Evolutionary conservation across 2,113 vertebrate genomes (phyloP).

Genomic region (Acanthisitta chloris): DNA sequence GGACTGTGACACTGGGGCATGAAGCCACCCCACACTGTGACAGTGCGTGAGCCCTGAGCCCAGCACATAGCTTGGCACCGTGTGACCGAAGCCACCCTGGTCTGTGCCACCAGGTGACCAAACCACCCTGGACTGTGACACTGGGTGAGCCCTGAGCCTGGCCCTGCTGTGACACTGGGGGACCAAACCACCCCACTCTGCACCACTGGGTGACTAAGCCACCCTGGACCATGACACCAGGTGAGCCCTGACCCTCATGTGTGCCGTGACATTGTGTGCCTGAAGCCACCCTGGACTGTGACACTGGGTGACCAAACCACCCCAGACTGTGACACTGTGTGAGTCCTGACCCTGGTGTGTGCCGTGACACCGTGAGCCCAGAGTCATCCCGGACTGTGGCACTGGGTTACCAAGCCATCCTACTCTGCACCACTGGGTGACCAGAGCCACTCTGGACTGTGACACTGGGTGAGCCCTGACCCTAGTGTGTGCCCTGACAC

Average conservation of each 20-base stretch:
- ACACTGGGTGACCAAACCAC: not conserved
- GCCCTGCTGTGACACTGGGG: not conserved
- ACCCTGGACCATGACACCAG: not conserved
- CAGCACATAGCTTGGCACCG: too few species aligned
- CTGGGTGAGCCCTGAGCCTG: not conserved
- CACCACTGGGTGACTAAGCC: not conserved
- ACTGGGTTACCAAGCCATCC: not conserved
- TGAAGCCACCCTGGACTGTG: not conserved
- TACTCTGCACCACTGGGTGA: not conserved
- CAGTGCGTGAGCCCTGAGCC: too few species aligned
- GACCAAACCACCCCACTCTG: not conserved
- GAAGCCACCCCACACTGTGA: too few species aligned
- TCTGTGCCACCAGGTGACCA: not conserved
- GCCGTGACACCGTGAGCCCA: not conserved
- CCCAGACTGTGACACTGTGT: not conserved
- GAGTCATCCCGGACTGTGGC: not conserved
- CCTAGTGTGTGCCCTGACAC: not conserved
- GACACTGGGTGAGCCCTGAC: not conserved
- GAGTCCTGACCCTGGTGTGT: not conserved
- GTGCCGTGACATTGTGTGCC: rapidly evolving
- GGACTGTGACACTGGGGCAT: too few species aligned
- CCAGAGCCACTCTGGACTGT: too few species aligned
- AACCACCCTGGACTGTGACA: not conserved
- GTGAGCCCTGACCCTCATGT: not conserved
- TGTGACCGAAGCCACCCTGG: not conserved